Evolutionary conservation across 1,140 invertebrate genomes (phyloP).

Genomic region (Caenorhabditis elegans): WBcel235 BX284606.5:8997501-8998000

Average conservation of each 20-base stretch:
- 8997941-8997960: neutral
- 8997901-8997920: neutral
- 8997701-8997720: neutral
- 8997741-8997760: neutral
- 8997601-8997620: slow-evolving; percentile 65
- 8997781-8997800: neutral
- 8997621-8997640: slow-evolving; percentile 57
- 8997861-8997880: no score
- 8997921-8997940: neutral
- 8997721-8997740: slow-evolving; percentile 28
- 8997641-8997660: slow-evolving; percentile 61
- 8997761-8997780: neutral
- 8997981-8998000: no score
- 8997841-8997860: no score
- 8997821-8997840: no score
- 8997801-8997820: neutral
- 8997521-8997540: slow-evolving; percentile 61
- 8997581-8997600: slow-evolving; percentile 64
- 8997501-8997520: slow-evolving; percentile 56
- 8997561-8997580: slow-evolving; percentile 61
- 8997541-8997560: slow-evolving; percentile 61
- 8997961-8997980: neutral
- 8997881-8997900: no score
- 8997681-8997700: neutral
- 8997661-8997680: slow-evolving; percentile 28